Evolutionary conservation across 2,888 invertebrate genomes (phyloP).

Genomic region (Caenorhabditis macrosperma): DNA sequence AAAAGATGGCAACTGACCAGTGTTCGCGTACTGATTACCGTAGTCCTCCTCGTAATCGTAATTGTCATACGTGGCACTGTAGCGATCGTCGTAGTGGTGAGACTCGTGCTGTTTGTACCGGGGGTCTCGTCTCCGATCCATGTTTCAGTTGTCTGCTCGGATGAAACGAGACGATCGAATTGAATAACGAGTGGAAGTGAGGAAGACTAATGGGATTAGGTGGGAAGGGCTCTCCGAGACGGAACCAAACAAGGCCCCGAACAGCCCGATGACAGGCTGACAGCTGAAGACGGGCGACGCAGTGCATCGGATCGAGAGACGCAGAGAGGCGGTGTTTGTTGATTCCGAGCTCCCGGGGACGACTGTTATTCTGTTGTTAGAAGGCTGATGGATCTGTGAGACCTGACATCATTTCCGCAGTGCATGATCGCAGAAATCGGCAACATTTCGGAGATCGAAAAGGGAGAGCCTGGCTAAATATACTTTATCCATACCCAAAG

Average conservation of each 20-base stretch:
- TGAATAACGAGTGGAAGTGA: slow-evolving; percentile 30
- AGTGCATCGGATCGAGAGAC: slow-evolving; percentile 18
- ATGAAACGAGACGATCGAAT: neutral
- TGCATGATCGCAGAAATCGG: neutral
- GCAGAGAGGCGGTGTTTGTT: slow-evolving; percentile 32
- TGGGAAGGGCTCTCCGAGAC: slow-evolving; percentile 31
- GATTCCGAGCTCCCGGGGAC: slow-evolving; percentile 38
- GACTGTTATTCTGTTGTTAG: slow-evolving; percentile 28
- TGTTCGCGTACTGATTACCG: slow-evolving; percentile 52
- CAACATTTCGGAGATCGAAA: neutral
- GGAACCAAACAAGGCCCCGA: slow-evolving; percentile 54
- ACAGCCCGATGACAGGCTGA: slow-evolving; percentile 40
- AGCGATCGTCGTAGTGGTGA: slow-evolving; percentile 47
- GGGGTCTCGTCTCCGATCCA: slow-evolving; percentile 43
- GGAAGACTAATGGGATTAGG: slow-evolving; percentile 26
- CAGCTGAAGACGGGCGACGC: slow-evolving; percentile 35
- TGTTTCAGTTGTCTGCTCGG: neutral
- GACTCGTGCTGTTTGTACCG: slow-evolving; percentile 47
- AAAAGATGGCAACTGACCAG: slow-evolving; percentile 13
- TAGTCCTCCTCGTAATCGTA: slow-evolving; percentile 58
- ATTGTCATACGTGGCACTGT: slow-evolving; percentile 47
- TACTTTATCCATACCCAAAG: no score
- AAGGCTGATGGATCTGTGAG: slow-evolving; percentile 10
- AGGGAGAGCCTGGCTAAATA: neutral
- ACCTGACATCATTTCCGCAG: slow-evolving; percentile 33